Percentiles rank a stretch among this genome's conserved stretches.
Evolutionary conservation across 2,888 invertebrate species (phyloP).

Genomic region (Drosophila ustulata): DNA sequence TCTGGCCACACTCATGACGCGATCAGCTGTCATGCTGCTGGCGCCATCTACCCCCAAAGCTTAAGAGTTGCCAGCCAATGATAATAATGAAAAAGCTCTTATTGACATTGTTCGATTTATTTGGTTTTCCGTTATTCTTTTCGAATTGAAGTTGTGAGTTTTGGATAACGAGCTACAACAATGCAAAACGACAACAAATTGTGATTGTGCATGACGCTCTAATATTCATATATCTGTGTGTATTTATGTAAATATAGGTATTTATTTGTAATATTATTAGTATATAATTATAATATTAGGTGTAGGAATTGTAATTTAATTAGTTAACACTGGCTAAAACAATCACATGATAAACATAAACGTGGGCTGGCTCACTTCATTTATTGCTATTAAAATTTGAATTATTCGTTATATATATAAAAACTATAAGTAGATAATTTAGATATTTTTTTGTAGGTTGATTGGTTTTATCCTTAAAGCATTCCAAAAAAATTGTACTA

Average conservation of each 20-base stretch:
- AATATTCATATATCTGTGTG: conserved; percentile 30
- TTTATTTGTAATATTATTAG: conserved; percentile 39
- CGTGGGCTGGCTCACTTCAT: conserved; percentile 48
- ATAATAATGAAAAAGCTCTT: background rate
- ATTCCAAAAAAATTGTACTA: conserved; percentile 69
- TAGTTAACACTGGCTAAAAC: conserved; percentile 52
- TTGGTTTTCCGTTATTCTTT: conserved; percentile 36
- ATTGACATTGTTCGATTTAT: conserved; percentile 39
- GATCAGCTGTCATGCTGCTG: conserved; percentile 41
- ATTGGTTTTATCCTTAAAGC: conserved; percentile 37
- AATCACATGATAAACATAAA: conserved; percentile 72
- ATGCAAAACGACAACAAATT: conserved; percentile 28
- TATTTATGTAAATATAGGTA: conserved; percentile 46
- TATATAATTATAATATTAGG: conserved; percentile 17
- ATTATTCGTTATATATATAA: conserved; percentile 29
- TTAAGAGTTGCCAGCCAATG: background rate
- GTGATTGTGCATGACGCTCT: conserved; percentile 73
- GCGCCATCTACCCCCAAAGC: conserved; percentile 35
- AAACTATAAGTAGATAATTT: conserved; percentile 53
- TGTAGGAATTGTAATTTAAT: conserved; percentile 30
- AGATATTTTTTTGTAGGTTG: conserved; percentile 43
- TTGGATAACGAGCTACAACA: conserved; percentile 30
- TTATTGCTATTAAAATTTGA: conserved; percentile 44
- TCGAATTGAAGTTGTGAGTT: conserved; percentile 28
- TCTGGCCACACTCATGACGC: conserved; percentile 38